These are phyloP conservation scores for Watsonalla binaria DNA, from an alignment of 2,888 invertebrate genomes.

Conservation along the genomic window DNA sequence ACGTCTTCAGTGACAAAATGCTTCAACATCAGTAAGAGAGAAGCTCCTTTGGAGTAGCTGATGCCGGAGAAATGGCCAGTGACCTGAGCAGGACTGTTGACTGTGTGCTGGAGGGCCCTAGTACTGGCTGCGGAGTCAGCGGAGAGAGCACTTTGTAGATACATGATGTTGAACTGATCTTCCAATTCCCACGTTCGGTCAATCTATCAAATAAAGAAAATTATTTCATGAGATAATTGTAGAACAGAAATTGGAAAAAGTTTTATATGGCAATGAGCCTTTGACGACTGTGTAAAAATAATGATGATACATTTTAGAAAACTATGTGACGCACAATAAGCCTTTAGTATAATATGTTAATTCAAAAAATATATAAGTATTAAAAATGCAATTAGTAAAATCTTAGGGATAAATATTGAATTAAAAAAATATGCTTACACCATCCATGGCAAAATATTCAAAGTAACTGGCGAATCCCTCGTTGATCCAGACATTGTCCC, in stretches of 20 bases:
- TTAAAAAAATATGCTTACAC: slow-evolving; percentile 33
- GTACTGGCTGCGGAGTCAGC: slow-evolving; percentile 50
- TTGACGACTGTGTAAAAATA: no score
- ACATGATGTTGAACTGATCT: slow-evolving; percentile 84
- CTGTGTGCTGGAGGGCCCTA: slow-evolving; percentile 79
- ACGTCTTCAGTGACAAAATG: slow-evolving; percentile 75
- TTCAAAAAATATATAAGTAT: no score
- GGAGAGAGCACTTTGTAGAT: slow-evolving; percentile 81
- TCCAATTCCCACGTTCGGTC: slow-evolving; percentile 75
- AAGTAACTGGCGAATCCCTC: slow-evolving; percentile 86
- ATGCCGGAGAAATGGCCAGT: slow-evolving; percentile 82
- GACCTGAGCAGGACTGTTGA: slow-evolving; percentile 80
- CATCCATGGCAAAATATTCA: slow-evolving; percentile 80
- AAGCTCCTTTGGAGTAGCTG: slow-evolving; percentile 83
- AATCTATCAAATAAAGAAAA: slow-evolving; percentile 30
- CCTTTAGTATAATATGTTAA: no score
- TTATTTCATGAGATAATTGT: no score
- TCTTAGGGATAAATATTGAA: no score
- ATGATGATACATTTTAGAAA: no score
- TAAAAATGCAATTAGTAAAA: no score
- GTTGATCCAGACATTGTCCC: slow-evolving; percentile 86
- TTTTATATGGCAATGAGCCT: no score
- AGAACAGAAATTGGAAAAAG: no score
- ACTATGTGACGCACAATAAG: no score
- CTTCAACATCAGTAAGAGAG: slow-evolving; percentile 82